Evolutionary conservation across 2,797 vertebrate species (phyloP).

Genomic region (Xenops minutus): DNA sequence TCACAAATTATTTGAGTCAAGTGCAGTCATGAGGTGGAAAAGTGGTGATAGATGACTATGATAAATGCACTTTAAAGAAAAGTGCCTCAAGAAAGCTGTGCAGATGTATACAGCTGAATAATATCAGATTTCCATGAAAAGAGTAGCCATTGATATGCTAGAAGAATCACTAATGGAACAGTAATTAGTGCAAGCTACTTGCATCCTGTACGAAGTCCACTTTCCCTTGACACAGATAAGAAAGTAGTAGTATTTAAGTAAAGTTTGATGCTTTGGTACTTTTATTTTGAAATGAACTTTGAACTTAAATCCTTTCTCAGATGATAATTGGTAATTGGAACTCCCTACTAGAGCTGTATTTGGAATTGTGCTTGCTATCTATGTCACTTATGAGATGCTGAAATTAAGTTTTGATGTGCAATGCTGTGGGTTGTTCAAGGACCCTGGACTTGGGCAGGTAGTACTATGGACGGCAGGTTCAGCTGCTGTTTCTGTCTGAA

Average conservation of each 20-base stretch:
- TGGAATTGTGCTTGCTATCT: background rate
- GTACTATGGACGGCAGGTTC: background rate
- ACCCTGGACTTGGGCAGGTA: background rate
- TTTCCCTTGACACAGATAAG: background rate
- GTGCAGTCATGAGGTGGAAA: slow-evolving; percentile 35
- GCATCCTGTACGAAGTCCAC: background rate
- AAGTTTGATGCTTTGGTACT: background rate
- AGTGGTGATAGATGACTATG: slow-evolving; percentile 8
- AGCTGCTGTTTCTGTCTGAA: background rate
- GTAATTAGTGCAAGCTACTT: background rate
- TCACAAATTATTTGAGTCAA: slow-evolving; percentile 36
- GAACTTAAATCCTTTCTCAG: background rate
- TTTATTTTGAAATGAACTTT: background rate
- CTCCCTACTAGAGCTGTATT: background rate
- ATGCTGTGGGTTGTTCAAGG: background rate
- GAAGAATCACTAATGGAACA: slow-evolving; percentile 1
- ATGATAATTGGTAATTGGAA: background rate
- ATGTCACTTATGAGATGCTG: background rate
- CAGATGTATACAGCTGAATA: slow-evolving; percentile 15
- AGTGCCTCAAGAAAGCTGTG: slow-evolving; percentile 35
- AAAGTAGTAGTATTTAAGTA: background rate
- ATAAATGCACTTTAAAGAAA: slow-evolving; percentile 36
- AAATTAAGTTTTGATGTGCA: background rate
- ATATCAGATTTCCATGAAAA: background rate
- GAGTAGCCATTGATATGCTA: background rate